Conservation (phyloP, 2,797 vertebrate genomes). For the Nothura maculosa region DNA sequence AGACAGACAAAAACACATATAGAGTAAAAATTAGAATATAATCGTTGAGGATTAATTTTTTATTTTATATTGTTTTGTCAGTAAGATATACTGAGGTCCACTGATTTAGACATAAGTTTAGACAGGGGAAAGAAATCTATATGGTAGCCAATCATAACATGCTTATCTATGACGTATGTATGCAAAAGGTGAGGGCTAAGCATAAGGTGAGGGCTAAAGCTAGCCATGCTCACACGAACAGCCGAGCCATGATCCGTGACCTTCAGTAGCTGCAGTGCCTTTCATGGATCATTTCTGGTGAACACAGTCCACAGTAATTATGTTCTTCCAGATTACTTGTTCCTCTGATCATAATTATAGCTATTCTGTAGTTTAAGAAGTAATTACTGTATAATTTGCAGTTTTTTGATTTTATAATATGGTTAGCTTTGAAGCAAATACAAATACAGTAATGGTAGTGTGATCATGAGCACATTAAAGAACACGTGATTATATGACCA, state of each 20-base stretch:
- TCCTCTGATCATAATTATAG: constrained; percentile 35
- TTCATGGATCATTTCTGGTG: constrained; percentile 34
- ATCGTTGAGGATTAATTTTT: neutral
- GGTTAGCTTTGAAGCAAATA: constrained; percentile 36
- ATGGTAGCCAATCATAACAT: neutral
- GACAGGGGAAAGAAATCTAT: neutral
- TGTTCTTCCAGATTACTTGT: constrained; percentile 7
- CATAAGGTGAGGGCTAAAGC: neutral
- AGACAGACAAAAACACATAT: neutral
- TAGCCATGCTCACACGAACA: neutral
- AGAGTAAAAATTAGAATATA: neutral
- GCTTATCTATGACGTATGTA: neutral
- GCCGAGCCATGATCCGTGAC: neutral
- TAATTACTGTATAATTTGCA: constrained; percentile 42
- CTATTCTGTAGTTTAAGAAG: constrained; percentile 31
- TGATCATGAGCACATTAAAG: neutral
- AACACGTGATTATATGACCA: neutral
- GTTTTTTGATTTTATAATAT: constrained; percentile 27
- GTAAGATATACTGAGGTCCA: neutral
- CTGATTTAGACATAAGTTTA: neutral
- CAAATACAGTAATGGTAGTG: neutral
- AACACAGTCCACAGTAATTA: constrained; percentile 56
- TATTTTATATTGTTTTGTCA: neutral
- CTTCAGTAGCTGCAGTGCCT: neutral
- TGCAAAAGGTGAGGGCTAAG: neutral